Conservation (phyloP, 37 sponge, comb jelly and placozoan genomes). For the Oscarella lobularis region DNA sequence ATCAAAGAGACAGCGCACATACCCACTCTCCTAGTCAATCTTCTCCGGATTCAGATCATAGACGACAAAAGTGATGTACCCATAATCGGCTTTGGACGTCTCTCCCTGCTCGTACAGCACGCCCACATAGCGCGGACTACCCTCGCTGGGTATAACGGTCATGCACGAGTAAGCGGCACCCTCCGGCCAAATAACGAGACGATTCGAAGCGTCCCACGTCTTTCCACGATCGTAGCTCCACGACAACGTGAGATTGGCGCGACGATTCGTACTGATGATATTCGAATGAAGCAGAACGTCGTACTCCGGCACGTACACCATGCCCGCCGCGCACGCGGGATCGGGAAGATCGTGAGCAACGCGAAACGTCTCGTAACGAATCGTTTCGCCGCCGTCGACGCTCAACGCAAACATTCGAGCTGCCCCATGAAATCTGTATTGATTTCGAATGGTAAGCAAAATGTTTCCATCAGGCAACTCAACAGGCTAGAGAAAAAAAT, state of each 20-base stretch:
- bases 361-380: not conserved
- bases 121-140: not conserved
- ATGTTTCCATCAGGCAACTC: not conserved
- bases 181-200: not conserved
- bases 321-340: not conserved
- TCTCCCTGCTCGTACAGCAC: not conserved
- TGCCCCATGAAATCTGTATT: not conserved
- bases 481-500: not conserved
- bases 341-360: not conserved
- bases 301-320: not conserved
- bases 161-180: not conserved
- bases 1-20: no score
- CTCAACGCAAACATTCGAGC: not conserved
- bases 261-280: not conserved
- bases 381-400: not conserved
- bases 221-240: not conserved
- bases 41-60: not conserved
- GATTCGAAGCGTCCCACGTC: not conserved
- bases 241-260: not conserved
- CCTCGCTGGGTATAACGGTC: not conserved
- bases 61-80: not conserved
- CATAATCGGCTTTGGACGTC: not conserved
- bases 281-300: not conserved
- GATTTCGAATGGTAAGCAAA: not conserved
- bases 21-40: no score